These are phyloP conservation scores for Rallus crepitans DNA, from an alignment of 2,797 vertebrate genomes.

Conservation along the genomic window DNA sequence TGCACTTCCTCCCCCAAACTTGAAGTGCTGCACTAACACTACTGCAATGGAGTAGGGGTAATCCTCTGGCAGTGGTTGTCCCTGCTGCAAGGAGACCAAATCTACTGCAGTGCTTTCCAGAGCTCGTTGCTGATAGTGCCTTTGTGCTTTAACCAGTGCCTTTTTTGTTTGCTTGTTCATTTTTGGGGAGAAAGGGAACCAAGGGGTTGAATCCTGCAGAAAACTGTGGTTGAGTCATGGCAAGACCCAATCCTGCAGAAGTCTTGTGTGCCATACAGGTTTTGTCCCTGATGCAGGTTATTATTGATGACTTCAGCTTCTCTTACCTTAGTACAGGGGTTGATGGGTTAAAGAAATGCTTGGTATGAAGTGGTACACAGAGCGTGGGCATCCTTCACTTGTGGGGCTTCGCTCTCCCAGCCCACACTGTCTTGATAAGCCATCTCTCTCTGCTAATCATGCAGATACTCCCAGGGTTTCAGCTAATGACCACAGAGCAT, in stretches of 20 bases:
- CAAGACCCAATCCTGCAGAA: background rate
- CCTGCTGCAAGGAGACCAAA: background rate
- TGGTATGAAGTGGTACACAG: rapidly evolving
- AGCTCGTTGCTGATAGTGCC: background rate
- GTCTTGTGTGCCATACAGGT: background rate
- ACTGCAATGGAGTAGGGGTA: too few species aligned
- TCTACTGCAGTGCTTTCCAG: background rate
- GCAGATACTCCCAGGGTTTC: background rate
- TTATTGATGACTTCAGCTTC: background rate
- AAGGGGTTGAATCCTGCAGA: background rate
- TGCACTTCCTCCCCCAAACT: background rate
- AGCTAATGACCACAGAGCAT: background rate
- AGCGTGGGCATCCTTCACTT: rapidly evolving
- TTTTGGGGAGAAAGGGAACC: background rate
- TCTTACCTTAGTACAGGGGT: background rate
- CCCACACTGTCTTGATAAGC: background rate
- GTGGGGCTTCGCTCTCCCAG: background rate
- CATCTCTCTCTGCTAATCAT: rapidly evolving
- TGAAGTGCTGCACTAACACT: background rate
- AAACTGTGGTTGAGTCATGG: background rate
- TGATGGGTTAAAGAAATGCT: background rate
- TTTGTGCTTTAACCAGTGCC: background rate
- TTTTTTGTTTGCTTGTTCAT: rapidly evolving
- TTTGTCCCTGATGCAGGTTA: background rate
- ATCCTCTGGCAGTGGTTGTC: background rate